Base-by-base conservation (phyloP, 1,140 invertebrate species). In the Musca domestica region DNA sequence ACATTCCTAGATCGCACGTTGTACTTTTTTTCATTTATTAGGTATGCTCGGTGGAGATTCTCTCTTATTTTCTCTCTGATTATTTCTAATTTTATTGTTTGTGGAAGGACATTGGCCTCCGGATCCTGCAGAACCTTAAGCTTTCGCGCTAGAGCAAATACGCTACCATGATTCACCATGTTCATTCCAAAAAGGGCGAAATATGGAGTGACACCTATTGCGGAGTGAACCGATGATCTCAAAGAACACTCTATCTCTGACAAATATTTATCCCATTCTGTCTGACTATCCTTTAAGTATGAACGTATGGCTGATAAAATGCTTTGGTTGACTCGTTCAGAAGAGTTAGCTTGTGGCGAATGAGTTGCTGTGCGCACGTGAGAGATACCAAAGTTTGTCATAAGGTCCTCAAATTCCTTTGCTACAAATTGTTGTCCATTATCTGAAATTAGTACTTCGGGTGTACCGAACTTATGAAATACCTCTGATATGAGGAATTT, bases 341-440 rank as follows among this genome's bases (percentile, higher is more conserved):
- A 25, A n/a, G 27, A 10, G 34, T 63, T 63, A 17, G 58, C 25
- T 30, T 34, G 58, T 15, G 23, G 58, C 15, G 58, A 25, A 63
- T 63, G 30, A 30, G 17, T 14, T n/a, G 58, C 23, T 10, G 27
- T 63, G 3, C 17, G n/a, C n/a, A 41, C 19, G n/a, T 63, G 58
- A 3, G 30, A 34, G 9, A 63, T 63, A 10, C 58, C 58, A 17
- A n/a, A 63, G 7, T 63, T 34, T 1, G 23, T 17, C 23, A 63
- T n/a, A 3, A 27, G 30, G 6, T 15, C 25, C 2, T 7, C 23
- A 30, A 63, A 63, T 30, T 30, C 10, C 9, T 63, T 30, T 7
- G 23, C 6, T 9, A 34, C n/a, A 30, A 63, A 63, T 63, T 63
- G 58, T 17, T n/a, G 17, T 9, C 58, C 58, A 34, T 63, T 63